Conservation (phyloP, 1,140 invertebrate genomes). For the Rhopalosiphum padi region DNA sequence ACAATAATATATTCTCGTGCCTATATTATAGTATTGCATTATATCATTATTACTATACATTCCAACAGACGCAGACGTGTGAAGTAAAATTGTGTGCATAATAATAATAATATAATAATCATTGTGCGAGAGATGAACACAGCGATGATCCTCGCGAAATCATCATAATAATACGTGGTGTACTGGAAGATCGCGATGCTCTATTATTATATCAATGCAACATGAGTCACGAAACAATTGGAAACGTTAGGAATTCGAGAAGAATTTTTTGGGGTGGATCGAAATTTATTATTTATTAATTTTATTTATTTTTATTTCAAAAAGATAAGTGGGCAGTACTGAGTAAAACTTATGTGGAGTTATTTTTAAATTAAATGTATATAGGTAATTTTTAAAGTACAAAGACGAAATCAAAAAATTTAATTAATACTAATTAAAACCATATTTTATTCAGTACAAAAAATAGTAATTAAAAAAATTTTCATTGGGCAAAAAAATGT, state of each 20-base stretch:
- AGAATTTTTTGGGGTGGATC: rapidly evolving
- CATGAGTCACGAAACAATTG: not conserved
- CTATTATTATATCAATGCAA: not conserved
- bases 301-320: too few relatives aligned
- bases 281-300: not conserved
- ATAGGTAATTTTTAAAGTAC: too few relatives aligned
- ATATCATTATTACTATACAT: not conserved
- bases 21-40: not conserved
- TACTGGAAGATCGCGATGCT: not conserved
- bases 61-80: not conserved
- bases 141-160: not conserved
- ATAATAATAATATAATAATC: not conserved
- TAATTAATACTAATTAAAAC: not conserved
- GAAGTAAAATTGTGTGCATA: not conserved
- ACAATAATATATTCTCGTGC: not conserved
- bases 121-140: not conserved
- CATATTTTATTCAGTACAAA: rapidly evolving
- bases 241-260: not conserved
- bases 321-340: too few relatives aligned
- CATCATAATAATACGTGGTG: not conserved
- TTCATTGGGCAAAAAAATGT: not conserved
- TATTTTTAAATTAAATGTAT: too few relatives aligned
- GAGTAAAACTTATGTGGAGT: too few relatives aligned
- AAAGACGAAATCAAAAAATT: not conserved
- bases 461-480: not conserved